A percentile compares a stretch with the other conserved stretches of the same genome.
These are phyloP conservation scores for Myiagra hebetior DNA, from an alignment of 2,113 vertebrate species.

Conservation along the genomic window DNA sequence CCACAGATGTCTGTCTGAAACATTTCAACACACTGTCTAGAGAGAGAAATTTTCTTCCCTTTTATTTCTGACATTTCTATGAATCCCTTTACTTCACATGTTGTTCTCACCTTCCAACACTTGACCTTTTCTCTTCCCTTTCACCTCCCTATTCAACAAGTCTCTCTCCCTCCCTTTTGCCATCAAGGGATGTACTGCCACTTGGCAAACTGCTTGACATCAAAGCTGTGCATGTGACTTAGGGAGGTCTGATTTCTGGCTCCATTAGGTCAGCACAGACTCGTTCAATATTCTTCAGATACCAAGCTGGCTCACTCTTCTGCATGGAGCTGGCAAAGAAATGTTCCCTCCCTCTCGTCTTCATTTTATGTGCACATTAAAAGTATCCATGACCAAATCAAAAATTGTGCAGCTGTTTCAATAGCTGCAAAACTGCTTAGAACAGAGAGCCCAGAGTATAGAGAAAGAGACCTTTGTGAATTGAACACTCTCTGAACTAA, in stretches of 20 bases:
- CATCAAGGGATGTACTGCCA: neutral
- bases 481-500: slow-evolving; percentile 67
- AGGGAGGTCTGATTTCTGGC: slow-evolving; percentile 7
- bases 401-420: slow-evolving; percentile 73
- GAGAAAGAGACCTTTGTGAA: slow-evolving; percentile 69
- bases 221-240: neutral
- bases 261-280: slow-evolving; percentile 27
- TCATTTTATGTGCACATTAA: slow-evolving; percentile 70
- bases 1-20: neutral
- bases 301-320: slow-evolving; percentile 38
- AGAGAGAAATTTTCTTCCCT: neutral
- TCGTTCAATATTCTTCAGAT: neutral
- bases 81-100: neutral
- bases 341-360: slow-evolving; percentile 36
- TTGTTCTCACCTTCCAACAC: neutral
- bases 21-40: neutral
- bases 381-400: slow-evolving; percentile 73
- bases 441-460: slow-evolving; percentile 56
- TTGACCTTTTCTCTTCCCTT: neutral
- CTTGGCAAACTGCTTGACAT: neutral
- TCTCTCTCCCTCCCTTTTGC: neutral
- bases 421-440: slow-evolving; percentile 63
- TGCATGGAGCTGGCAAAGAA: slow-evolving; percentile 37
- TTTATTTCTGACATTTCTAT: neutral
- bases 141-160: neutral